These are phyloP conservation scores for Opisthograptis luteolata DNA, from an alignment of 2,888 invertebrate genomes.

Conservation along the genomic window DNA sequence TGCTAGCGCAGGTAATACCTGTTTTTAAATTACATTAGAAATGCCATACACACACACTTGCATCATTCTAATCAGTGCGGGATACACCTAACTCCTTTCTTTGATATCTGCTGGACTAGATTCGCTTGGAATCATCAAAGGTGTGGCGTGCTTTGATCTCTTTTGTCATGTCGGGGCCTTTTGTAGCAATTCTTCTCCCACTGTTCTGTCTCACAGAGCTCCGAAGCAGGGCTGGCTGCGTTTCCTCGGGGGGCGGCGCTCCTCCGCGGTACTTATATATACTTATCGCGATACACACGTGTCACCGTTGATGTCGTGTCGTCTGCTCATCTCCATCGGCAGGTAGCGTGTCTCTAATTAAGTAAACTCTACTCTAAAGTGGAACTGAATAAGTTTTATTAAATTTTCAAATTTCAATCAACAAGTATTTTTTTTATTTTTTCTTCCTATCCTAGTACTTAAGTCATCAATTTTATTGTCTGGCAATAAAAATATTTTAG, in stretches of 20 bases:
- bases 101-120: too few relatives aligned
- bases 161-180: too few relatives aligned
- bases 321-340: slow-evolving; percentile 65
- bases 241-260: neutral
- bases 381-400: slow-evolving; percentile 79
- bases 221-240: neutral
- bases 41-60: too few relatives aligned
- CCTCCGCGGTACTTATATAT: neutral
- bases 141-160: too few relatives aligned
- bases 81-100: too few relatives aligned
- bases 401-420: slow-evolving; percentile 79
- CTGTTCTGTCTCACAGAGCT: too few relatives aligned
- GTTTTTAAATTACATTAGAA: too few relatives aligned
- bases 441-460: slow-evolving; percentile 7
- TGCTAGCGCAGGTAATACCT: too few relatives aligned
- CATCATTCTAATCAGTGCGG: too few relatives aligned
- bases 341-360: slow-evolving; percentile 67
- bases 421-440: slow-evolving; percentile 41
- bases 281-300: slow-evolving; percentile 9
- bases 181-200: too few relatives aligned
- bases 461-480: neutral
- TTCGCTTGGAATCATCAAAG: too few relatives aligned
- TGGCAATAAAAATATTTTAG: too few relatives aligned
- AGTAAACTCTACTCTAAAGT: slow-evolving; percentile 64
- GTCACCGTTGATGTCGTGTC: slow-evolving; percentile 40